Conservation (phyloP, 2,888 invertebrate genomes). For the Drosophila formosana region DNA sequence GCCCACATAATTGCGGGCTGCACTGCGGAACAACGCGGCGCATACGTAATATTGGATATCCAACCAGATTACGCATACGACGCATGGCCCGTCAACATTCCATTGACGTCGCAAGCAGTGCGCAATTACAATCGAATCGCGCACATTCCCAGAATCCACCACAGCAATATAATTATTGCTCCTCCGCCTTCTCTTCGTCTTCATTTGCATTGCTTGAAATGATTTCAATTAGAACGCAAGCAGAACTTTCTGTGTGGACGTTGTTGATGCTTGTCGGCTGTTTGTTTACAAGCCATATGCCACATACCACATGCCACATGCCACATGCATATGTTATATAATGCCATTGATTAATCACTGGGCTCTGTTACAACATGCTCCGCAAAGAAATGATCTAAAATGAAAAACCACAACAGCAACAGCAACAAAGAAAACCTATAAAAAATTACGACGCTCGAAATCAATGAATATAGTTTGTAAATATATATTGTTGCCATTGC, state of each 20-base stretch:
- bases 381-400: constrained; percentile 58
- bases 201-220: neutral
- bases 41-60: constrained; percentile 41
- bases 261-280: neutral
- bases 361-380: constrained; percentile 43
- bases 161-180: neutral
- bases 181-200: neutral
- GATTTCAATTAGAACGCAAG: neutral
- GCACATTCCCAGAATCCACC: constrained; percentile 14
- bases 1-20: constrained; percentile 36
- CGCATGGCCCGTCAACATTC: constrained; percentile 20
- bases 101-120: constrained; percentile 1
- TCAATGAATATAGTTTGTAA: constrained; percentile 69
- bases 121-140: constrained; percentile 13
- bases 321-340: constrained; percentile 33
- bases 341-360: constrained; percentile 50
- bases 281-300: constrained; percentile 7
- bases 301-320: constrained; percentile 21
- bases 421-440: constrained; percentile 15
- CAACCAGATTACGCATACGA: constrained; percentile 45
- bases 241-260: neutral
- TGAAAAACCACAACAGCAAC: constrained; percentile 42
- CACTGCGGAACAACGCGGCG: constrained; percentile 27
- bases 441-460: constrained; percentile 54
- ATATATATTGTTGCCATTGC: constrained; percentile 30